phyloP scores from a whole-genome alignment of 2,888 invertebrate genomes.

The Gnatocerus cornutus region DNA sequence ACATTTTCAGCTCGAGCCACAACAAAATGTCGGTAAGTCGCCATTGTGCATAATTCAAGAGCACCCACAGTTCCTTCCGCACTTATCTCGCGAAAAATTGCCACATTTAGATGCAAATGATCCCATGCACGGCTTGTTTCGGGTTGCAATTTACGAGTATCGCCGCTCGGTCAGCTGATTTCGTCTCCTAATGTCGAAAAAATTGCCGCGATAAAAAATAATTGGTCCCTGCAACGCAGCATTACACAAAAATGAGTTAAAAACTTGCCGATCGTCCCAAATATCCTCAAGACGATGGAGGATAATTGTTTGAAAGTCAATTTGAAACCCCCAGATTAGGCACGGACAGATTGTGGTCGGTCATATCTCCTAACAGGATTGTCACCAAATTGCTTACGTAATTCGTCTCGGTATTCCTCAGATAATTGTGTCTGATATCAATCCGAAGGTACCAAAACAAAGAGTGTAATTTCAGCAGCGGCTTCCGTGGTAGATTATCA shows the following conservation, averaged over 20 bases:
- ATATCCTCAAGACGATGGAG: too few relatives aligned
- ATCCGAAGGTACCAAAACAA: too few relatives aligned
- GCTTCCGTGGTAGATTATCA: too few relatives aligned
- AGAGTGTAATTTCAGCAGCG: too few relatives aligned
- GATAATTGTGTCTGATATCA: too few relatives aligned
- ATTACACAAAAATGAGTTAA: not conserved
- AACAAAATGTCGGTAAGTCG: not conserved
- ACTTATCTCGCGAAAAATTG: slow-evolving; percentile 44
- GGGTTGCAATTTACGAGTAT: slow-evolving; percentile 42
- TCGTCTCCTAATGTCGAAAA: slow-evolving; percentile 39
- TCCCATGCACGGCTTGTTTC: slow-evolving; percentile 33
- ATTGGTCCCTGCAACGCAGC: slow-evolving; percentile 39
- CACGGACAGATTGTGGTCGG: too few relatives aligned
- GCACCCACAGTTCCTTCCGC: slow-evolving; percentile 19
- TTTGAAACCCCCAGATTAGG: too few relatives aligned
- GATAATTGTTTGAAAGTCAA: too few relatives aligned
- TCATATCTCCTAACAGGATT: too few relatives aligned
- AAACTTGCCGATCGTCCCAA: too few relatives aligned
- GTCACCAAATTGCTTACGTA: too few relatives aligned
- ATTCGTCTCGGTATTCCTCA: too few relatives aligned
- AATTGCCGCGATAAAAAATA: slow-evolving; percentile 44
- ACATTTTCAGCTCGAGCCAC: slow-evolving; percentile 2
- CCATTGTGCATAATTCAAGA: not conserved
- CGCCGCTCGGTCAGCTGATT: slow-evolving; percentile 43
- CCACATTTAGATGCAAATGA: slow-evolving; percentile 48